Evolutionary conservation across 2,888 invertebrate species (phyloP), one percentile per base, ranked within the genome.

Genomic region (Eristalis intricaria): DNA sequence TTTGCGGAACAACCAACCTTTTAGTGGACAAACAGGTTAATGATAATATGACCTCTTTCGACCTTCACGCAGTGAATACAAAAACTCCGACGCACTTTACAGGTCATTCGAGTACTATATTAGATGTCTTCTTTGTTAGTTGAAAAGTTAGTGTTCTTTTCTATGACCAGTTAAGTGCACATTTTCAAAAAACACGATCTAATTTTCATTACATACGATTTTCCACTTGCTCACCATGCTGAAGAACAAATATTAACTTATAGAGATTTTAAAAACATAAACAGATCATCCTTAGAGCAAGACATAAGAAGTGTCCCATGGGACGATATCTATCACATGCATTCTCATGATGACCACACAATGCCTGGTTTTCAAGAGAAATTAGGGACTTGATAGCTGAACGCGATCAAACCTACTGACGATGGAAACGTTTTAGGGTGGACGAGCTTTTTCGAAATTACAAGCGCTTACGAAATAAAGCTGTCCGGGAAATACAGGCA

Each of bases 111-210:
- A 22, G 32, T n/a, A 29, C 66, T n/a, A 23, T 65, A 13, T 38
- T 66, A n/a, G 50, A 50, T n/a, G 15, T 58, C 4, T 56, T 74
- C 22, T 60, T 74, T 5, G 50, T 56, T 13, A 64, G 64, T 50
- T 43, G 63, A 13, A 43, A 22, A 7, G n/a, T 35, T 8, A 43
- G 63, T 19, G 50, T 50, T 5, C 13, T 43, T 22, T 50, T 64
- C 1, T 63, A 73, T 22, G 50, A 73, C 15, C 73, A 73, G 26
- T 63, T 73, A 19, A 63, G 61, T n/a, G 63, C 43, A 26, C 22
- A 13, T 64, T 64, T 58, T 75, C 38, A n/a, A n/a, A 15, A 58
- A 58, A 11, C 29, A 56, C 5, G 26, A 38, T 60, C 1, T 58
- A 19, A 38, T 66, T 19, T 23, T 13, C 15, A 11, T 40, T 13